phyloP scores from a whole-genome alignment of 2,113 vertebrate species.

The Toxostoma redivivum region DNA sequence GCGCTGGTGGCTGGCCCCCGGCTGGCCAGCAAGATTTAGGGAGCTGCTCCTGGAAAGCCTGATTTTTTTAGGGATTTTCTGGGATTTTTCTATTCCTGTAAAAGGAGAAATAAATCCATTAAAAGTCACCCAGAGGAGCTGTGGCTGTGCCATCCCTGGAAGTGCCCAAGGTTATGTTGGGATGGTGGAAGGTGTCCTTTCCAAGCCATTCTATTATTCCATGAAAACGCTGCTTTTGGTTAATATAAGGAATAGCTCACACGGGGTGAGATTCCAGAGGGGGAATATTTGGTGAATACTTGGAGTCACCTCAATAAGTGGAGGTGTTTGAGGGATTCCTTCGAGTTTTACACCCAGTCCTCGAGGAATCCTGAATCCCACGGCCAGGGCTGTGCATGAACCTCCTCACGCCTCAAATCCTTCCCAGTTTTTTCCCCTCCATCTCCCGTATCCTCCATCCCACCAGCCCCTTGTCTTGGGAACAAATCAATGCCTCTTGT shows the following conservation, averaged over 20 bases:
- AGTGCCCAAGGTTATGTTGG: not conserved
- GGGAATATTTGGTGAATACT: rapidly evolving
- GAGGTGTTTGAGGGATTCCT: not conserved
- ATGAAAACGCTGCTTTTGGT: not conserved
- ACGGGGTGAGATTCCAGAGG: not conserved
- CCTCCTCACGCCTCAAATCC: not conserved
- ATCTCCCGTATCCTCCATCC: not conserved
- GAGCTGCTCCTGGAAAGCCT: not conserved
- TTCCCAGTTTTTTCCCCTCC: not conserved
- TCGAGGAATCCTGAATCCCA: not conserved
- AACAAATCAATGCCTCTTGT: not conserved
- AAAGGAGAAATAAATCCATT: not conserved
- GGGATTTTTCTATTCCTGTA: not conserved
- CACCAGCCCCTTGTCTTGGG: not conserved
- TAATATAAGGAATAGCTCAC: not conserved
- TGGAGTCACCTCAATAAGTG: not conserved
- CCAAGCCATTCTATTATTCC: not conserved
- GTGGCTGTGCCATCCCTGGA: not conserved
- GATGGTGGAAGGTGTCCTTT: not conserved
- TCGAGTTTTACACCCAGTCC: not conserved
- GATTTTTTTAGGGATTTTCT: not conserved
- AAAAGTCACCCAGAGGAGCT: not conserved
- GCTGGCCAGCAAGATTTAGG: not conserved
- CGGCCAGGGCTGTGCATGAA: not conserved
- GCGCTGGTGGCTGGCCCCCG: rapidly evolving